These are phyloP conservation scores for Tetranychus truncatus DNA, from an alignment of 2,888 invertebrate species.

Conservation along the genomic window DNA sequence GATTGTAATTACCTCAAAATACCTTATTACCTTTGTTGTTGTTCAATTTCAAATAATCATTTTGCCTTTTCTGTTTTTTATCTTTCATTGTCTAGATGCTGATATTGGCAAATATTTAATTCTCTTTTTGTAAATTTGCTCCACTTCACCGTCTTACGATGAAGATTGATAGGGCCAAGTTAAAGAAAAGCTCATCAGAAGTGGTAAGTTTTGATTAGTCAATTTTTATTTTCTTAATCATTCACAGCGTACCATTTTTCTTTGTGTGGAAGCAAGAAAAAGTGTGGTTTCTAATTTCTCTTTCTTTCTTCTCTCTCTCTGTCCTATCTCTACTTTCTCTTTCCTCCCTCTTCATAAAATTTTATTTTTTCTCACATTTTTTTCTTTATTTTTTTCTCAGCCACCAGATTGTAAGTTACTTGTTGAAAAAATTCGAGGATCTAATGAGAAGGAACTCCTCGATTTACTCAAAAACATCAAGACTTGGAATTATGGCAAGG, in stretches of 20 bases:
- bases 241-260: background rate
- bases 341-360: conserved; percentile 5
- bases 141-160: conserved; percentile 34
- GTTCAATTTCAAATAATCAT: background rate
- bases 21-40: too few relatives aligned
- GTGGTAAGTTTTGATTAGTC: conserved; percentile 37
- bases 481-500: conserved; percentile 63
- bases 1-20: too few relatives aligned
- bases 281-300: background rate
- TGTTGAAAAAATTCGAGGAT: conserved; percentile 50
- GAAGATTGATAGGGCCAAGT: conserved; percentile 61
- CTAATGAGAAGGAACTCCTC: conserved; percentile 44
- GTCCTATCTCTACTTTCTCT: conserved; percentile 5
- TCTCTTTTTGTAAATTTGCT: background rate
- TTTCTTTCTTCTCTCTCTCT: background rate
- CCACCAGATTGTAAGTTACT: conserved; percentile 49
- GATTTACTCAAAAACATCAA: conserved; percentile 51
- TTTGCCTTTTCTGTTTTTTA: background rate
- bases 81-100: background rate
- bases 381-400: conserved; percentile 20
- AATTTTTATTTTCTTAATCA: background rate
- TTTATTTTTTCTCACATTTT: background rate
- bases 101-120: background rate
- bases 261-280: background rate
- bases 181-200: conserved; percentile 65